Conservation (phyloP, 2,113 vertebrate species). For the Tragelaphus strepsiceros region DNA sequence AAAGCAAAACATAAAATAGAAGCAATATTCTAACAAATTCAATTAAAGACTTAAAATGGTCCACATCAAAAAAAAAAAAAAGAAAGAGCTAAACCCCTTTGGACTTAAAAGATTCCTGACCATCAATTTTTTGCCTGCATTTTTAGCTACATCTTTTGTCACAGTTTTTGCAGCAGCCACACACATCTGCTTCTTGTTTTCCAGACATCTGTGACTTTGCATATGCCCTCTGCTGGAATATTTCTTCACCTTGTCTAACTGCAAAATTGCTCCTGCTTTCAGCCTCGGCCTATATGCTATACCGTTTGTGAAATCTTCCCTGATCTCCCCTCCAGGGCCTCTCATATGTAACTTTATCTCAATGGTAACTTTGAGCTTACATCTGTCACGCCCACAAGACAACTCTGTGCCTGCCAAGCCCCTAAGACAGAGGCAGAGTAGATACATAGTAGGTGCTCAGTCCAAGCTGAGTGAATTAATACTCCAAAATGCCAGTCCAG, state of each 20-base stretch:
- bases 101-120: neutral
- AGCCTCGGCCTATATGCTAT: neutral
- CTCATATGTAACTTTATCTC: neutral
- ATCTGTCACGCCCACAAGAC: neutral
- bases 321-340: neutral
- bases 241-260: slow-evolving; percentile 9
- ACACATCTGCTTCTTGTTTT: neutral
- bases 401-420: neutral
- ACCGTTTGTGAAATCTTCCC: neutral
- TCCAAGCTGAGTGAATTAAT: neutral
- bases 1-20: neutral
- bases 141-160: neutral
- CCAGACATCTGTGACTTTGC: neutral
- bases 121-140: neutral
- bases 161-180: neutral
- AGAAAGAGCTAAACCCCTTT: neutral
- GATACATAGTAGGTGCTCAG: neutral
- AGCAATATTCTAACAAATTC: neutral
- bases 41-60: neutral
- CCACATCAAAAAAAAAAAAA: neutral
- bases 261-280: neutral
- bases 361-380: neutral
- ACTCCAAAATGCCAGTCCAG: neutral
- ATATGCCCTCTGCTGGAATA: neutral
- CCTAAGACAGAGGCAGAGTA: neutral